Percentiles rank a stretch among this genome's conserved stretches.
Conservation (phyloP, 1,140 invertebrate genomes). For the Drosophila hydei region DNA sequence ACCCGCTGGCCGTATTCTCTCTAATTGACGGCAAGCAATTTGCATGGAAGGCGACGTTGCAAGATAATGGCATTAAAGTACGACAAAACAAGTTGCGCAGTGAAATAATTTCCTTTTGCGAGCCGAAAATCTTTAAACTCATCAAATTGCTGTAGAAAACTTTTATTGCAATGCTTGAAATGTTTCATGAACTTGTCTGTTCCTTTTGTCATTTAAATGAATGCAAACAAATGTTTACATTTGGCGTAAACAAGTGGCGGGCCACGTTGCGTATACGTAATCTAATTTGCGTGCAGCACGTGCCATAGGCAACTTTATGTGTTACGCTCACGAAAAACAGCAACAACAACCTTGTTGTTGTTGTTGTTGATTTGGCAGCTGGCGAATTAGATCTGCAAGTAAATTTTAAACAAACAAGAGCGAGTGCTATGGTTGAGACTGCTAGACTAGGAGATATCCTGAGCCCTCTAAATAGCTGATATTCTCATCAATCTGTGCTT, state of each 20-base stretch:
- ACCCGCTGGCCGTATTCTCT: slow-evolving; percentile 5
- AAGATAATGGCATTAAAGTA: slow-evolving; percentile 2
- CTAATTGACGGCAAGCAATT: slow-evolving; percentile 32
- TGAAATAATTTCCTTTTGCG: slow-evolving; percentile 34
- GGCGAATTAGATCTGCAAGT: slow-evolving; percentile 55
- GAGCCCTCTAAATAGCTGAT: too few relatives aligned
- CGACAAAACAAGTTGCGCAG: slow-evolving; percentile 11
- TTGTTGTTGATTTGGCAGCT: slow-evolving; percentile 42
- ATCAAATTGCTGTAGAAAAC: slow-evolving; percentile 39
- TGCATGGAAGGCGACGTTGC: slow-evolving; percentile 3
- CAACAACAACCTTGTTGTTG: background rate
- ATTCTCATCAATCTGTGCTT: too few relatives aligned
- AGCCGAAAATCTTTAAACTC: slow-evolving; percentile 37
- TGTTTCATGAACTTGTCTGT: background rate
- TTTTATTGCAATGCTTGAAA: slow-evolving; percentile 6
- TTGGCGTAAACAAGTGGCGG: slow-evolving; percentile 13
- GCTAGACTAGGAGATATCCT: too few relatives aligned
- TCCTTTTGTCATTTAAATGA: slow-evolving; percentile 14
- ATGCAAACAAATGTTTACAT: slow-evolving; percentile 45
- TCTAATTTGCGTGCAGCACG: slow-evolving; percentile 68
- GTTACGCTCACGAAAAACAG: background rate
- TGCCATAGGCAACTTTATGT: slow-evolving; percentile 39
- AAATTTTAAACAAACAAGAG: slow-evolving; percentile 39
- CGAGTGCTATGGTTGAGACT: too few relatives aligned
- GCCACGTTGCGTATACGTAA: slow-evolving; percentile 63